Base-by-base conservation (phyloP, 2,113 vertebrate species). In the Meleagris gallopavo region DNA sequence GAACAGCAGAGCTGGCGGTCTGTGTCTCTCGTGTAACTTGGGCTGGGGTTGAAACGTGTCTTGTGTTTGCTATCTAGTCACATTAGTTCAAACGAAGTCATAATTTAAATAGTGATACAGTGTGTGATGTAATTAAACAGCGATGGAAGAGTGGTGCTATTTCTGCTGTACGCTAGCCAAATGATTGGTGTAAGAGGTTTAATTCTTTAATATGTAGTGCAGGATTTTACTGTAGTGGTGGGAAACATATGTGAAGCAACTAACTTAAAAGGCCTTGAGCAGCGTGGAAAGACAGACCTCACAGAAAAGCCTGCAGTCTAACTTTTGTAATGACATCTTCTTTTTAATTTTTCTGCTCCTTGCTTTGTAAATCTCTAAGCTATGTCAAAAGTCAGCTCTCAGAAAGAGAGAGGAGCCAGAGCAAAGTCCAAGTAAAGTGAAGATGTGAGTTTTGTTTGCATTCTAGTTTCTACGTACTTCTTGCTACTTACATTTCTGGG, bases 121-220 rank as follows among this genome's bases (percentile, higher is more conserved):
- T 78, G 80, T 72, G 32, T 74, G 65, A 38, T 94, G 66, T 85
- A 91, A 85, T 93, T 94, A 81, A 86, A 70, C 62, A 43, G 29
- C 86, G 72, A 80, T 71, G 43, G 38, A 92, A 25, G 38, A 58
- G 22, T 34, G 60, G 48, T 86, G 20, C 40, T 67, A 34, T 81
- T 81, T n/a, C 32, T 84, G 76, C 57, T 88, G 46, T 72, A 17
- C 41, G 1, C 41, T 76, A 57, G 61, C 66, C 88, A 86, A 75
- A 50, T 1, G 2, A 54, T 73, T 61, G 62, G 22, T 71, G 61
- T 9, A 17, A 74, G 61, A 61, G 25, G 46, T 76, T 86, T 72
- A 89, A 92, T 88, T 75, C 61, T 65, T 84, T 57, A 69, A 40
- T 12, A 1, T 16, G 11, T 36, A 22, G 30, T 22, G 32, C 0